Evolutionary conservation across 2,797 vertebrate species (phyloP).

Genomic region (Heterohyrax brucei): DNA sequence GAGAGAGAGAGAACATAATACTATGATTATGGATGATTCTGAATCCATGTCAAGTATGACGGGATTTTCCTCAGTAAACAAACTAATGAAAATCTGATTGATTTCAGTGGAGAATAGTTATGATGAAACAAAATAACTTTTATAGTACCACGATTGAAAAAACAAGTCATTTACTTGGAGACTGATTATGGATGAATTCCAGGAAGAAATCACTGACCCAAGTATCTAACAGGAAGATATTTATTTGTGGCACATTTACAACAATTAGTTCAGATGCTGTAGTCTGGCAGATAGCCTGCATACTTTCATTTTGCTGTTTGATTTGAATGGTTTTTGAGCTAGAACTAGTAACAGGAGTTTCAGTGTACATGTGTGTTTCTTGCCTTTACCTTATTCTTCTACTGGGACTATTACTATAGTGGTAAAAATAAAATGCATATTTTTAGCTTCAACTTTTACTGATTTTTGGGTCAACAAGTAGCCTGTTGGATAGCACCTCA

Average conservation of each 20-base stretch:
- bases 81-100: conserved; percentile 70
- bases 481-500: not conserved
- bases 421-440: not conserved
- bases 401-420: not conserved
- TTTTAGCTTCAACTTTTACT: conserved; percentile 38
- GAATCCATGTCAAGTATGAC: conserved; percentile 55
- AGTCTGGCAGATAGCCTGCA: not conserved
- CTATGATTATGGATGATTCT: conserved; percentile 63
- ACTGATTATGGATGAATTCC: conserved; percentile 73
- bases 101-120: conserved; percentile 48
- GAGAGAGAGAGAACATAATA: conserved; percentile 47
- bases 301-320: not conserved
- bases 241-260: conserved; percentile 34
- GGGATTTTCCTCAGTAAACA: conserved; percentile 67
- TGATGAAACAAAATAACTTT: conserved; percentile 72
- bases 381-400: conserved; percentile 22
- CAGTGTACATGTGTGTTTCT: not conserved
- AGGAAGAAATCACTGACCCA: conserved; percentile 76
- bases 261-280: conserved; percentile 3
- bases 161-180: conserved; percentile 64
- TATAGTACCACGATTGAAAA: conserved; percentile 71
- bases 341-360: conserved; percentile 5
- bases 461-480: conserved; percentile 43
- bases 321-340: not conserved
- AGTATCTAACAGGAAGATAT: conserved; percentile 52